Conservation (phyloP, 1,140 invertebrate species). For the Copidosoma floridanum region DNA sequence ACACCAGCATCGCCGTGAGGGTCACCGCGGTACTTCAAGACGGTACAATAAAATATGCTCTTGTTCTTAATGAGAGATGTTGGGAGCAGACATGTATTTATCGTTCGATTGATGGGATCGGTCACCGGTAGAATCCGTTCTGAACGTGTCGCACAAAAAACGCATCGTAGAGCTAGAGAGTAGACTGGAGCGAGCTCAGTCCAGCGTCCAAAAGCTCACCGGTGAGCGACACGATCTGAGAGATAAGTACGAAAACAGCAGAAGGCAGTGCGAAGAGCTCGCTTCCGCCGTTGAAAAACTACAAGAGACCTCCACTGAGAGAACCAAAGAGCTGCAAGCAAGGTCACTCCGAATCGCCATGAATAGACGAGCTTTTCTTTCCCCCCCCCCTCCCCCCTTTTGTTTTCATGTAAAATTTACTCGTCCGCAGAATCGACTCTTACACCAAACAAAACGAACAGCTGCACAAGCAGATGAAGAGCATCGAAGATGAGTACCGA, state of each 20-base stretch:
- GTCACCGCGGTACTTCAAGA: neutral
- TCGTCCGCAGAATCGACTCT: neutral
- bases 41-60: constrained; percentile 14
- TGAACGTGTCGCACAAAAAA: neutral
- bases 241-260: neutral
- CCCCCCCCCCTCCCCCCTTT: too few relatives aligned
- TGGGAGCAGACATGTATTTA: too few relatives aligned
- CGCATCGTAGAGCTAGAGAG: too few relatives aligned
- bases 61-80: too few relatives aligned
- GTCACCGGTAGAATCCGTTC: neutral
- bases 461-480: neutral
- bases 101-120: too few relatives aligned
- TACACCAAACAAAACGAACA: neutral
- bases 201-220: neutral
- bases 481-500: neutral
- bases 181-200: neutral
- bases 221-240: neutral
- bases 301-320: neutral
- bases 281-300: neutral
- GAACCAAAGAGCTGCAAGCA: neutral
- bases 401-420: too few relatives aligned
- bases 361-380: too few relatives aligned
- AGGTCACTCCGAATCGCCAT: too few relatives aligned
- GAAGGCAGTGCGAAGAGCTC: neutral
- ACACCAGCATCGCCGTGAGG: neutral